Evolutionary conservation across 2,113 vertebrate species (phyloP), one percentile per base, ranked within the genome.

Genomic region (Saccopteryx bilineata): DNA sequence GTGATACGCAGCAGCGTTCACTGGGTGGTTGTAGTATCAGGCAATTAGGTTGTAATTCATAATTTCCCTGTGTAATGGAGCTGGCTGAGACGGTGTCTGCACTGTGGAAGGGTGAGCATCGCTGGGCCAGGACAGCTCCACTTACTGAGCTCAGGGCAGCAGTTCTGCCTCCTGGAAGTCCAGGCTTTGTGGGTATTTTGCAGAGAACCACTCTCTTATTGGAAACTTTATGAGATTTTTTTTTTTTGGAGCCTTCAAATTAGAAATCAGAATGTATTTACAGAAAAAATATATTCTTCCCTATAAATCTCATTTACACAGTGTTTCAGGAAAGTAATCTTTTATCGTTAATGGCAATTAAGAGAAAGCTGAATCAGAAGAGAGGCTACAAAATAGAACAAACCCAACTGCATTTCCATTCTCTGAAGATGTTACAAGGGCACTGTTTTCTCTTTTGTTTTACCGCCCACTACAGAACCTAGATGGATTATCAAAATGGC

Each of bases 231-330:
- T 28, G 75, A 28, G 71, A 81, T 61, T 31, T 68, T 39, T 39
- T 39, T 39, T 90, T 82, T 58, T 72, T 48, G 12, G 46, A 82
- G 76, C 0, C 46, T 11, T 50, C 50, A 81, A 87, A 50, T 71
- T 2, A 88, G 31, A 93, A 96, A 69, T 63, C 54, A 84, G 84
- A 82, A 61, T 63, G 61, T 33, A 85, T 48, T 93, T 66, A 56
- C 4, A 81, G 48, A 65, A 85, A 81, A 81, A 19, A 66, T 5
- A 33, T 46, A 84, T 58, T 90, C 83, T 52, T 79, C 92, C 11
- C 54, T 75, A 54, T 48, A 72, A 65, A 52, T 33, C 6, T 78
- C 78, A 58, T 72, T 87, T 65, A 65, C 23, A n/a, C 0, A 7
- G 50, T 66, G 5, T 76, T 95, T 87, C 58, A 72, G 56, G 28